Percentiles rank a stretch among this genome's conserved stretches.
phyloP scores from a whole-genome alignment of 2,797 vertebrate species.

The Lindbergichthys nudifrons region DNA sequence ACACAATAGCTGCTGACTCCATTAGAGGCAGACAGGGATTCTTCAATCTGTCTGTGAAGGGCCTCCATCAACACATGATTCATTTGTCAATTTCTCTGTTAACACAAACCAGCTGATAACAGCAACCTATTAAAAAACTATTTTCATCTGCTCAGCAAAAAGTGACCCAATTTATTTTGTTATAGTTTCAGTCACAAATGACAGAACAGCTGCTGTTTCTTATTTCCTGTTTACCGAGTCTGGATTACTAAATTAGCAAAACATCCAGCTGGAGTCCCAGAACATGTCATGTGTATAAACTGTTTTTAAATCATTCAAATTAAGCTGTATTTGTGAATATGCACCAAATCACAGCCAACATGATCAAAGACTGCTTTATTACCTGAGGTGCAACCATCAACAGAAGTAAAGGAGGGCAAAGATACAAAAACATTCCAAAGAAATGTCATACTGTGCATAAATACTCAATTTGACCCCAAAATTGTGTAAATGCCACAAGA shows the following conservation, averaged over 20 bases:
- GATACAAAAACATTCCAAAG: too few species aligned
- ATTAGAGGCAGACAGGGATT: constrained; percentile 1
- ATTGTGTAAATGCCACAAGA: too few species aligned
- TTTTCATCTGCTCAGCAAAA: constrained; percentile 21
- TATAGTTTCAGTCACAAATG: constrained; percentile 10
- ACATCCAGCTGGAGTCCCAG: too few species aligned
- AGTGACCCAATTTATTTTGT: not conserved
- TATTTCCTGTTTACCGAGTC: not conserved
- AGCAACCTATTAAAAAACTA: not conserved
- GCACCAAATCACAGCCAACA: not conserved
- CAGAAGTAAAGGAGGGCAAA: too few species aligned
- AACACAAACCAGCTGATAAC: constrained; percentile 1
- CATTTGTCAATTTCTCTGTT: not conserved
- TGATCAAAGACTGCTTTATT: not conserved
- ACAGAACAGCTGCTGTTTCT: not conserved
- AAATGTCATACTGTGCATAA: too few species aligned
- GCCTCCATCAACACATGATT: not conserved
- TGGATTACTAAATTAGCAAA: not conserved
- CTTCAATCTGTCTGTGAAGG: constrained; percentile 17
- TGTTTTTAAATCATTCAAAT: not conserved
- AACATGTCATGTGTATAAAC: not conserved
- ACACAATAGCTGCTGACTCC: constrained; percentile 15
- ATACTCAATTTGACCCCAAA: too few species aligned
- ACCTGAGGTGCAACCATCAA: not conserved
- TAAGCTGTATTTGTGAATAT: not conserved